Evolutionary conservation across 1,140 invertebrate species (phyloP).

Genomic region (Rhopalosiphum maidis): DNA sequence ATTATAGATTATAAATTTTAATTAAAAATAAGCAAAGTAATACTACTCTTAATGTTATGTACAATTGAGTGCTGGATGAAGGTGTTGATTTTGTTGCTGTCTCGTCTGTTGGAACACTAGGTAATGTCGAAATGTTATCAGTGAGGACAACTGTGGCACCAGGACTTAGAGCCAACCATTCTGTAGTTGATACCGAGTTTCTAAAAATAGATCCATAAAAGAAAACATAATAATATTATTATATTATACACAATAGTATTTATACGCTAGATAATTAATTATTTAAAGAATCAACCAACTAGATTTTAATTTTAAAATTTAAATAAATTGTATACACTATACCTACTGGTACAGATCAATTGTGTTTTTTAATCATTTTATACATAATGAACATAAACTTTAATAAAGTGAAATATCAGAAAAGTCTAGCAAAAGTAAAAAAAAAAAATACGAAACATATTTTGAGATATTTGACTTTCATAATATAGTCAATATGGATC

Average conservation of each 20-base stretch:
- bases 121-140: background rate
- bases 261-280: too few species aligned
- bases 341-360: too few species aligned
- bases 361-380: too few species aligned
- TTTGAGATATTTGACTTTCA: too few species aligned
- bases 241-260: background rate
- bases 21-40: background rate
- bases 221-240: background rate
- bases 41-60: background rate
- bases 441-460: too few species aligned
- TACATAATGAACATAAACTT: too few species aligned
- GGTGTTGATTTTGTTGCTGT: background rate
- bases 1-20: background rate
- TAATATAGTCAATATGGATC: too few species aligned
- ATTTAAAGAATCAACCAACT: too few species aligned
- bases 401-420: too few species aligned
- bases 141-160: slow-evolving; percentile 1
- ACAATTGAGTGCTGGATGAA: background rate
- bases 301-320: too few species aligned
- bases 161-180: background rate
- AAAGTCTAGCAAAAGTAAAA: too few species aligned
- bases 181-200: background rate
- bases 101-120: background rate
- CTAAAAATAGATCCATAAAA: background rate
- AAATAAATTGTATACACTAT: too few species aligned